These are phyloP conservation scores for Yponomeuta sedellus DNA, from an alignment of 2,888 invertebrate genomes.

Conservation along the genomic window DNA sequence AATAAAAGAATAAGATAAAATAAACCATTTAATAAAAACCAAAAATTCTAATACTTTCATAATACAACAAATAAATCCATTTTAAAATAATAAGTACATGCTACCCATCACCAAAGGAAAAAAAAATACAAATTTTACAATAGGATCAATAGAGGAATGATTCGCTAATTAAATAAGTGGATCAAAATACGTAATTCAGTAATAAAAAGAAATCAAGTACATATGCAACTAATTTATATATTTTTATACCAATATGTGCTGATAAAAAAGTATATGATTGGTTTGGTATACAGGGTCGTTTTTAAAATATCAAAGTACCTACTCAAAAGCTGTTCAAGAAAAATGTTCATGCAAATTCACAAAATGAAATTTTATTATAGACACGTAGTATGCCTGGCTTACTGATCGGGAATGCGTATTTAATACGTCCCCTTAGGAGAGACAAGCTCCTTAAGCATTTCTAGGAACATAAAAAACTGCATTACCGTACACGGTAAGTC, in stretches of 20 bases:
- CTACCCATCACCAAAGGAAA: conserved; percentile 17
- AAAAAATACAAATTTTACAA: neutral
- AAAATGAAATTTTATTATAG: neutral
- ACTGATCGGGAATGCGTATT: no score
- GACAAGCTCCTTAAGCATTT: no score
- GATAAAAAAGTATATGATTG: no score
- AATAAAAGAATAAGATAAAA: conserved; percentile 36
- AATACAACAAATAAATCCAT: conserved; percentile 42
- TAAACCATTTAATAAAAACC: conserved; percentile 68
- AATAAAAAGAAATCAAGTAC: neutral
- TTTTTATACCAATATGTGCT: no score
- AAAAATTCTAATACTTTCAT: conserved; percentile 40
- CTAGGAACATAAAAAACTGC: no score
- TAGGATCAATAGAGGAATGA: neutral
- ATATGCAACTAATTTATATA: no score
- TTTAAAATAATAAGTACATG: conserved; percentile 45
- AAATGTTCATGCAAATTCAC: neutral
- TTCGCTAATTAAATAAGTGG: neutral
- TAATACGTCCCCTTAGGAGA: no score
- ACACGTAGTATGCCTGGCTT: no score
- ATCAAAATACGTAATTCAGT: neutral
- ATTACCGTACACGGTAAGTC: no score
- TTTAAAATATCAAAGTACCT: no score
- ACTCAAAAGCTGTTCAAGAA: neutral
- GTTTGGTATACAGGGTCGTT: no score